Evolutionary conservation across 1,140 invertebrate genomes (phyloP).

Genomic region (Sminthurinus signatus): DNA sequence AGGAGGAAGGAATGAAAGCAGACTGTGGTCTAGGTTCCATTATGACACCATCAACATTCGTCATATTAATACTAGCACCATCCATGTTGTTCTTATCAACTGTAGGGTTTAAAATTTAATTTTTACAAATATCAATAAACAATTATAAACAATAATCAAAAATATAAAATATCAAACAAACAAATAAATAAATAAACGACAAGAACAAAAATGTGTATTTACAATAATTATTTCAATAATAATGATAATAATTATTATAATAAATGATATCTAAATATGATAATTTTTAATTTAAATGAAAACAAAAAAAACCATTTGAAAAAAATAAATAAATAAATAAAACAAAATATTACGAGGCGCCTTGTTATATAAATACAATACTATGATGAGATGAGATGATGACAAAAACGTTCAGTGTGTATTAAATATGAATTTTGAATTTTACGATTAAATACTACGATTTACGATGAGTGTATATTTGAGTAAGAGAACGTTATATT

Average conservation of each 20-base stretch:
- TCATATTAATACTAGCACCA: background rate
- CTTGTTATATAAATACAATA: slow-evolving; percentile 1
- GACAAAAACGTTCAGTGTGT: too few species aligned
- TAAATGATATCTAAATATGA: background rate
- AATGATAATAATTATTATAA: background rate
- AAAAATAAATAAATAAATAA: background rate
- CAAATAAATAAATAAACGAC: too few species aligned
- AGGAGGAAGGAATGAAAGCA: slow-evolving; percentile 13
- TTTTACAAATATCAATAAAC: too few species aligned
- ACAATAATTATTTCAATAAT: background rate
- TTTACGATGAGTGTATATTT: too few species aligned
- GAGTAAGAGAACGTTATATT: too few species aligned
- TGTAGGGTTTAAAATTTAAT: background rate
- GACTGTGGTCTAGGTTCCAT: slow-evolving; percentile 17
- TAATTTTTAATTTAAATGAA: background rate
- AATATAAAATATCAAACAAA: too few species aligned
- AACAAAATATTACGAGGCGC: background rate
- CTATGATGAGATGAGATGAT: too few species aligned
- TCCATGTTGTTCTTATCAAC: background rate
- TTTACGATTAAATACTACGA: too few species aligned
- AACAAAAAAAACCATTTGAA: background rate
- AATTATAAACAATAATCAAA: too few species aligned
- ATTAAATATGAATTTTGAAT: too few species aligned
- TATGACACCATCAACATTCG: background rate
- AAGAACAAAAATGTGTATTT: background rate